Evolutionary conservation across 2,888 invertebrate species (phyloP).

Genomic region (Ypsolopha sequella): DNA sequence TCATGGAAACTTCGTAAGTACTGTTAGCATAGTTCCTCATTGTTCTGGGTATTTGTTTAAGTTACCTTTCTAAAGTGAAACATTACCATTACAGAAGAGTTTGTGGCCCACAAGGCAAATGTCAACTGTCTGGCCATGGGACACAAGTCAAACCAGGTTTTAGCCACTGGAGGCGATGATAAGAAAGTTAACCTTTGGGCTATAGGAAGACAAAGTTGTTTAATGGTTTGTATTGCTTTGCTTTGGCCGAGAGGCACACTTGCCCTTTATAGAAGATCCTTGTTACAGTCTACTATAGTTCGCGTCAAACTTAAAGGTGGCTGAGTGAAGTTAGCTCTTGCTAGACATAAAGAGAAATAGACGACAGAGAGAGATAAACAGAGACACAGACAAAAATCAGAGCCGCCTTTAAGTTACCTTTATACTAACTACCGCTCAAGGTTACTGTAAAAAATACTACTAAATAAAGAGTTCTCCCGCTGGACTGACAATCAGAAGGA

Average conservation of each 20-base stretch:
- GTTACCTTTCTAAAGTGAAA: constrained; percentile 6
- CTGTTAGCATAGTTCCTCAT: background rate
- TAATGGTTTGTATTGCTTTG: constrained; percentile 76
- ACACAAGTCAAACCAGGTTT: constrained; percentile 90
- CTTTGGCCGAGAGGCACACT: too few relatives aligned
- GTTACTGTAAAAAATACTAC: too few relatives aligned
- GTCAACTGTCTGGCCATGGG: constrained; percentile 92
- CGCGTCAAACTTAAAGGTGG: too few relatives aligned
- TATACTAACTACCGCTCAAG: too few relatives aligned
- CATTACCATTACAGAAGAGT: constrained; percentile 77
- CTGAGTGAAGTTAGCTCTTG: too few relatives aligned
- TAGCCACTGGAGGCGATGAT: constrained; percentile 96
- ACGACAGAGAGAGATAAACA: too few relatives aligned
- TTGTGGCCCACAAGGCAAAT: constrained; percentile 87
- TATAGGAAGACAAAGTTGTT: constrained; percentile 93
- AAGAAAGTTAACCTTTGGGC: constrained; percentile 98
- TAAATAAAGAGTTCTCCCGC: too few relatives aligned
- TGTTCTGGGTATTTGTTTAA: background rate
- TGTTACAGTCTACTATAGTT: background rate
- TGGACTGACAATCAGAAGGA: too few relatives aligned
- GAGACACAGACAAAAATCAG: too few relatives aligned
- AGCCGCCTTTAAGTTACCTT: too few relatives aligned
- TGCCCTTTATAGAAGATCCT: background rate
- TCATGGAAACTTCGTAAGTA: constrained; percentile 89
- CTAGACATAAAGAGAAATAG: too few relatives aligned